A percentile compares a stretch with the other conserved stretches of the same genome.
These are phyloP conservation scores for Ophioderma brevispina DNA, from an alignment of 35 echinoderm and acorn worm genomes.

Conservation along the genomic window DNA sequence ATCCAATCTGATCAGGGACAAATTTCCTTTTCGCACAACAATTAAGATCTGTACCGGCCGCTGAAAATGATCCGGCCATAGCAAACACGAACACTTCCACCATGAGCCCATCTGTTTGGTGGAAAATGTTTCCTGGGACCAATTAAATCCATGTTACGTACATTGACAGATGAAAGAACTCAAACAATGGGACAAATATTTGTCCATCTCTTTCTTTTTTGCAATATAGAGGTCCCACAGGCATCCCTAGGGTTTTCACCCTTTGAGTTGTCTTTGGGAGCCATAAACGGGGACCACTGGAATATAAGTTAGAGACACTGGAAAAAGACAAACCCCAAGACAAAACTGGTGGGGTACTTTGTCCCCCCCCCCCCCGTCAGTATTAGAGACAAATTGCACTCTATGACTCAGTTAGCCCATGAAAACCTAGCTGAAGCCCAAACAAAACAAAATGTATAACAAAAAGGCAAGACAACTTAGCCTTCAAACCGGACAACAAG, in stretches of 20 bases:
- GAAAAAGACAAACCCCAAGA: not conserved
- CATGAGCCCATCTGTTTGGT: not conserved
- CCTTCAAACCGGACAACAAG: not conserved
- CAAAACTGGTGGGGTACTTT: too few species aligned
- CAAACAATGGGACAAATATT: constrained; percentile 16
- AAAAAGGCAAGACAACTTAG: not conserved
- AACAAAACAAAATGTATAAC: not conserved
- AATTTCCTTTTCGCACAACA: not conserved
- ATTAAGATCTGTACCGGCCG: not conserved
- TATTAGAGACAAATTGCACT: not conserved
- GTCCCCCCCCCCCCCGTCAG: too few species aligned
- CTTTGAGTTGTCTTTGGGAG: constrained; percentile 17
- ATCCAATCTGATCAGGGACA: not conserved
- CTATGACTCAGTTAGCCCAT: not conserved
- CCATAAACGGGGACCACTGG: not conserved
- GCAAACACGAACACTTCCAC: not conserved
- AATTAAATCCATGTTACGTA: constrained; percentile 12
- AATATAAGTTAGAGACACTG: not conserved
- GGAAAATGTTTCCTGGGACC: not conserved
- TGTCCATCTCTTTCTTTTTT: constrained; percentile 16
- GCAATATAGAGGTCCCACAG: not conserved
- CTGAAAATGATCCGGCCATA: not conserved
- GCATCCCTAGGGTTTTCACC: constrained; percentile 17
- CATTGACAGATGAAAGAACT: not conserved
- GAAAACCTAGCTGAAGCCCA: too few species aligned